Evolutionary conservation across 2,797 vertebrate species (phyloP).

Genomic region (Propithecus deckenii): DNA sequence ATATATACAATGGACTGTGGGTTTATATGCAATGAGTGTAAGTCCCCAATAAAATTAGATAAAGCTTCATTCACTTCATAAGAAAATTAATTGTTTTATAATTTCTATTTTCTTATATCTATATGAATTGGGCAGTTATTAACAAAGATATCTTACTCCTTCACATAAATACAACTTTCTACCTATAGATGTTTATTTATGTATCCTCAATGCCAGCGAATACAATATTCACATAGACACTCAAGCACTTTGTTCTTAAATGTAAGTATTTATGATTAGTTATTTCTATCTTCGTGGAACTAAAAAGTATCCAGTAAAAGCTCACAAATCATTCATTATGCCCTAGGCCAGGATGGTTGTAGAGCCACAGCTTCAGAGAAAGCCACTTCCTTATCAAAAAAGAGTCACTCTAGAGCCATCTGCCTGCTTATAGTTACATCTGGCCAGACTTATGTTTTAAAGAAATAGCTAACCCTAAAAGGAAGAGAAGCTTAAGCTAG

Average conservation of each 20-base stretch:
- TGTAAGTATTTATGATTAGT: not conserved
- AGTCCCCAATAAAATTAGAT: not conserved
- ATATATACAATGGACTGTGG: not conserved
- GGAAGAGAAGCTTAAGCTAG: constrained; percentile 47
- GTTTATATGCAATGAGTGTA: not conserved
- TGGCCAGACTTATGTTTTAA: constrained; percentile 63
- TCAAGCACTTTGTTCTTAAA: not conserved
- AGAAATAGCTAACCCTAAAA: constrained; percentile 59
- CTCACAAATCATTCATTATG: not conserved
- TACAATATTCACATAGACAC: not conserved
- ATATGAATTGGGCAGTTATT: not conserved
- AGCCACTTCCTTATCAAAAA: not conserved
- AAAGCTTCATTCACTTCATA: not conserved
- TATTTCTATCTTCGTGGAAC: not conserved
- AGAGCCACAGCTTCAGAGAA: not conserved
- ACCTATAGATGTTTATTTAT: not conserved
- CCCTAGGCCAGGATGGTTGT: not conserved
- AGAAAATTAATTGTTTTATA: not conserved
- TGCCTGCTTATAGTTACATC: constrained; percentile 53
- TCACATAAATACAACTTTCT: not conserved
- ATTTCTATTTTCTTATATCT: not conserved
- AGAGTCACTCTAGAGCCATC: constrained; percentile 42
- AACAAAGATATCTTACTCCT: not conserved
- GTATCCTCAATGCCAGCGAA: not conserved
- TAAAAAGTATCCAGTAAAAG: not conserved